Percentiles rank a stretch among this genome's conserved stretches.
Evolutionary conservation across 2,113 vertebrate species (phyloP).

Genomic region (Epinephelus cyanopodus): DNA sequence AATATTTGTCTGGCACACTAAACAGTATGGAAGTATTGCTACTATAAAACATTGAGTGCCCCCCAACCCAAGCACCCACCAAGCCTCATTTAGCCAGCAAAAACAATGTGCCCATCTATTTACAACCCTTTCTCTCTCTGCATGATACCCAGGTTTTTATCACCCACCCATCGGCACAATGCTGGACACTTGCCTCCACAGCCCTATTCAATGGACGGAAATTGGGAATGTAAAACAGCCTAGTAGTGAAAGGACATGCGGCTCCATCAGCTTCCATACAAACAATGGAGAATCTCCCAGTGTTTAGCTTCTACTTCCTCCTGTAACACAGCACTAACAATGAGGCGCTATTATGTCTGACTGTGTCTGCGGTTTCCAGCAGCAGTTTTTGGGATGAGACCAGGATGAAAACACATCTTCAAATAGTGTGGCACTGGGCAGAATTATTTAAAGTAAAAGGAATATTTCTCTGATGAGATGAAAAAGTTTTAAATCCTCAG

Average conservation of each 20-base stretch:
- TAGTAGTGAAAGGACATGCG: constrained; percentile 73
- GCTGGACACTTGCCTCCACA: constrained; percentile 74
- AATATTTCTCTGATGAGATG: constrained; percentile 12
- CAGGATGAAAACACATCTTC: constrained; percentile 36
- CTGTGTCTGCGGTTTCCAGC: constrained; percentile 44
- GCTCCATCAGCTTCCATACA: constrained; percentile 70
- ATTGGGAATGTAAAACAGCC: constrained; percentile 79
- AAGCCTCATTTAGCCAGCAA: constrained; percentile 6
- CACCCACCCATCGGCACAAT: constrained; percentile 73
- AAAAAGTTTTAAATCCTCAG: not conserved
- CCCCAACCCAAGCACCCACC: constrained; percentile 23
- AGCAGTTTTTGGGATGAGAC: constrained; percentile 34
- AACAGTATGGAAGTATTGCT: no score
- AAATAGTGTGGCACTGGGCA: not conserved
- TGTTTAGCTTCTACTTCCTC: constrained; percentile 79
- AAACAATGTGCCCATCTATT: constrained; percentile 70
- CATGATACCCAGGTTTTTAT: constrained; percentile 56
- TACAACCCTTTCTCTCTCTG: constrained; percentile 46
- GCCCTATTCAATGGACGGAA: constrained; percentile 78
- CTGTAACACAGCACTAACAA: constrained; percentile 67
- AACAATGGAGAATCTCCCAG: constrained; percentile 79
- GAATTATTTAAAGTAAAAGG: not conserved
- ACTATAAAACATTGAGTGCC: no score
- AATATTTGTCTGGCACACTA: no score
- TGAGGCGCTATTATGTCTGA: constrained; percentile 71